Conservation (phyloP, 2,888 invertebrate genomes). For the Muscina levida region DNA sequence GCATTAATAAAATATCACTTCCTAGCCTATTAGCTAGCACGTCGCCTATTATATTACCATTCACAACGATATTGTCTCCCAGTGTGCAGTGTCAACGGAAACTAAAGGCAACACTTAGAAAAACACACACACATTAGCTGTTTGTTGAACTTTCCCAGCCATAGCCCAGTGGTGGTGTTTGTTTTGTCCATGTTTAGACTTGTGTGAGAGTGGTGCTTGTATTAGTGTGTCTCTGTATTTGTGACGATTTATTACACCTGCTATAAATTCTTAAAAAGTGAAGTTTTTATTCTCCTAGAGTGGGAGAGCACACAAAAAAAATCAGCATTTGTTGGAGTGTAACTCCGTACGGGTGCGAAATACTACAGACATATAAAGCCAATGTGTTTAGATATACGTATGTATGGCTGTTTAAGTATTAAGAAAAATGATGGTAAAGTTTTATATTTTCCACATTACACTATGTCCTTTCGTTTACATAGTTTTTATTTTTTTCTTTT, state of each 20-base stretch:
- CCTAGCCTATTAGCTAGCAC: too few species aligned
- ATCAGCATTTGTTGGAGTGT: constrained; percentile 17
- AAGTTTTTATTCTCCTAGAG: constrained; percentile 63
- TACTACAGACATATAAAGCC: constrained; percentile 20
- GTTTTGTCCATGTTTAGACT: constrained; percentile 23
- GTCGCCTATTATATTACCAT: too few species aligned
- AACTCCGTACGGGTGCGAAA: constrained; percentile 32
- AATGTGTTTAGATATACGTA: constrained; percentile 32
- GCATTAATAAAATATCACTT: too few species aligned
- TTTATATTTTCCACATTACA: neutral
- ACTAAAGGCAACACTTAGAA: constrained; percentile 16
- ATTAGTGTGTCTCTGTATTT: constrained; percentile 44
- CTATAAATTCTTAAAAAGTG: constrained; percentile 75
- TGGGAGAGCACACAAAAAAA: constrained; percentile 38
- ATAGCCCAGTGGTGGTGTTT: too few species aligned
- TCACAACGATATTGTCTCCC: neutral
- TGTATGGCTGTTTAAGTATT: constrained; percentile 68
- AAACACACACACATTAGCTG: constrained; percentile 16
- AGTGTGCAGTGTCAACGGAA: neutral
- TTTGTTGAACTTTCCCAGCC: too few species aligned
- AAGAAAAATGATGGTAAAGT: constrained; percentile 65
- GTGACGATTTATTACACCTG: constrained; percentile 75
- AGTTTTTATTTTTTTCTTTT: neutral
- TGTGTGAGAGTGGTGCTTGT: constrained; percentile 46
- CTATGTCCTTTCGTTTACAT: too few species aligned